Evolutionary conservation across 2,113 vertebrate species (phyloP).

Genomic region (Miniopterus natalensis): DNA sequence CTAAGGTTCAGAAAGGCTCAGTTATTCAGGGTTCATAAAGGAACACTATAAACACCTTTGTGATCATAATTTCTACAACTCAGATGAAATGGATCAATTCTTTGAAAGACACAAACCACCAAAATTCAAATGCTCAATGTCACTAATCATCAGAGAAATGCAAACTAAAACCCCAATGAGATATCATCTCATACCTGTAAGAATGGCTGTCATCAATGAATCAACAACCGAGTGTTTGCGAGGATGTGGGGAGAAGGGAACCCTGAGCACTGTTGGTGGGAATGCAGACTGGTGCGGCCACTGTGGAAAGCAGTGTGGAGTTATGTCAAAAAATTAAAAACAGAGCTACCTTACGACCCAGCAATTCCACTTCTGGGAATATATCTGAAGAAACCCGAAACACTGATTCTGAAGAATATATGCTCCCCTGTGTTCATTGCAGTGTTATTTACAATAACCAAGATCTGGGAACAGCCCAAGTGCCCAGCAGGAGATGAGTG

Average conservation of each 20-base stretch:
- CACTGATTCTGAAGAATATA: background rate
- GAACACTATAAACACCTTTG: background rate
- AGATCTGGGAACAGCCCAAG: background rate
- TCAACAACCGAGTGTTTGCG: background rate
- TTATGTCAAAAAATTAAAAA: background rate
- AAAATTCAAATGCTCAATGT: background rate
- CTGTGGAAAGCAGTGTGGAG: background rate
- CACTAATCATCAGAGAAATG: background rate
- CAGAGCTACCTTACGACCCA: background rate
- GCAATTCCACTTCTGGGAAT: background rate
- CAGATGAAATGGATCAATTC: background rate
- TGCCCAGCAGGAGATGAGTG: background rate
- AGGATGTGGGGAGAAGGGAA: background rate
- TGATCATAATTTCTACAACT: background rate
- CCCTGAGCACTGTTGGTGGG: background rate
- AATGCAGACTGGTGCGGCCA: background rate
- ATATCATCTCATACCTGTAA: background rate
- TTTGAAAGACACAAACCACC: background rate
- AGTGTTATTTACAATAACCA: background rate
- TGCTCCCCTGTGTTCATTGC: background rate
- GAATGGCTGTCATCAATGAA: background rate
- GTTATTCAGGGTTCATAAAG: background rate
- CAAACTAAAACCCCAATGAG: background rate
- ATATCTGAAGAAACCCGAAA: background rate
- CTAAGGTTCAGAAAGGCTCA: background rate